A percentile compares a stretch with the other conserved stretches of the same genome.
Conservation (phyloP, 1,140 invertebrate species). For the Tribolium castaneum region DNA sequence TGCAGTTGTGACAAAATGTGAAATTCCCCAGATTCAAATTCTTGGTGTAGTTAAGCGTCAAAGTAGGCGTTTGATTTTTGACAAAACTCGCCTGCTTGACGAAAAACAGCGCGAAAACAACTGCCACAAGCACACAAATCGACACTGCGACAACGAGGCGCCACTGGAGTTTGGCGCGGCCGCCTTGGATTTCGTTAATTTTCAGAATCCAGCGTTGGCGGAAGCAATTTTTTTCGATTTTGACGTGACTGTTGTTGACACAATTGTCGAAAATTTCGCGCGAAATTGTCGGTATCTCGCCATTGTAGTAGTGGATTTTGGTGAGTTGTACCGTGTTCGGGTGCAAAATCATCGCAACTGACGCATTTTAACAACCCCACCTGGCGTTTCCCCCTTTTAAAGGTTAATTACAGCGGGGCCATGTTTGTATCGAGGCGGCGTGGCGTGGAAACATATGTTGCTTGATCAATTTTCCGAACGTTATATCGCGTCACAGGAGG, state of each 20-base stretch:
- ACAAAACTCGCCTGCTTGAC: no score
- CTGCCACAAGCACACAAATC: constrained; percentile 36
- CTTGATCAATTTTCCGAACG: constrained; percentile 15
- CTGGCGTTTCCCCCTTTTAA: constrained; percentile 7
- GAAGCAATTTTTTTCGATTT: constrained; percentile 52
- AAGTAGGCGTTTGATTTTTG: no score
- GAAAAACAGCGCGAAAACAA: constrained; percentile 40
- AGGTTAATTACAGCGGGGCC: constrained; percentile 23
- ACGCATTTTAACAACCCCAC: constrained; percentile 8
- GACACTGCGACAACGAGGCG: constrained; percentile 44
- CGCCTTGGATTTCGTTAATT: constrained; percentile 43
- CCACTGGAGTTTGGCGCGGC: constrained; percentile 1
- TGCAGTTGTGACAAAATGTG: constrained; percentile 7
- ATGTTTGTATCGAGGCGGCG: background rate
- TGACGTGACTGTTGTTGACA: constrained; percentile 53
- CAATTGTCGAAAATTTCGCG: constrained; percentile 54
- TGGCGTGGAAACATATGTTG: constrained; percentile 11
- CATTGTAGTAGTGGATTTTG: constrained; percentile 61
- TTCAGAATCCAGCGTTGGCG: constrained; percentile 53
- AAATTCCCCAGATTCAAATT: background rate
- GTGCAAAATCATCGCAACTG: constrained; percentile 53
- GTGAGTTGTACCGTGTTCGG: constrained; percentile 59
- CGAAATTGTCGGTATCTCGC: constrained; percentile 50
- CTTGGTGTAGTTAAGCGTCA: background rate
- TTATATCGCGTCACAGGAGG: no score